Evolutionary conservation across 1,140 invertebrate genomes (phyloP).

Genomic region (Neodiprion fabricii): DNA sequence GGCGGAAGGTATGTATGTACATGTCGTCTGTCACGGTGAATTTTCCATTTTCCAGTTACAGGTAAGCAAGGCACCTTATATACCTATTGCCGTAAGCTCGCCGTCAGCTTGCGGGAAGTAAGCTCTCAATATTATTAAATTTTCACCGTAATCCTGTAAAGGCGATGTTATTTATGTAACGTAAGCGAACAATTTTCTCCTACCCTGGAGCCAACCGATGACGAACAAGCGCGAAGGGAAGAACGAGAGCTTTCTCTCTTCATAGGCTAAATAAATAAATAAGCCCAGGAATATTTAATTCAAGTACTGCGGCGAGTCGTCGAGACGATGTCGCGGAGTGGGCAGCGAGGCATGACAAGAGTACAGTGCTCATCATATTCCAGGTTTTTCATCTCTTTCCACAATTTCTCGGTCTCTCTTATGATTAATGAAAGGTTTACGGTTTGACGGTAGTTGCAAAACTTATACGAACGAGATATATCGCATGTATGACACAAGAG

Average conservation of each 20-base stretch:
- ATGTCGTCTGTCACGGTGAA: not conserved
- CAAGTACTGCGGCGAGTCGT: not conserved
- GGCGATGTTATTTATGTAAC: not conserved
- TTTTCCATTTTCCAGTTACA: not conserved
- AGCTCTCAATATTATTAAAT: not conserved
- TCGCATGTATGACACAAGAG: too few relatives aligned
- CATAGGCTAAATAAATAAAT: too few relatives aligned
- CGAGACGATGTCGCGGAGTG: not conserved
- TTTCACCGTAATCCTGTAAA: not conserved
- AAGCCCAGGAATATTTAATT: too few relatives aligned
- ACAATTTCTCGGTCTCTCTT: not conserved
- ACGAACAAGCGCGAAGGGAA: not conserved
- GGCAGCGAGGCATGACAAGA: not conserved
- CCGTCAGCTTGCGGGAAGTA: too few relatives aligned
- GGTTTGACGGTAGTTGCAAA: not conserved
- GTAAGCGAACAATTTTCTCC: not conserved
- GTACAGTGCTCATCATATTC: not conserved
- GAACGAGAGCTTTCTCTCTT: too few relatives aligned
- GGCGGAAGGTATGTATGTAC: not conserved
- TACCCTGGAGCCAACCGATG: not conserved
- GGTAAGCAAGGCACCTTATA: too few relatives aligned
- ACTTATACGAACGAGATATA: not conserved
- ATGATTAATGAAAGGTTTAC: not conserved
- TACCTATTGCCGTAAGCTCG: too few relatives aligned
- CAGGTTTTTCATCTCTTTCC: not conserved